Evolutionary conservation across 2,888 invertebrate genomes (phyloP).

Genomic region (Merodon equestris): DNA sequence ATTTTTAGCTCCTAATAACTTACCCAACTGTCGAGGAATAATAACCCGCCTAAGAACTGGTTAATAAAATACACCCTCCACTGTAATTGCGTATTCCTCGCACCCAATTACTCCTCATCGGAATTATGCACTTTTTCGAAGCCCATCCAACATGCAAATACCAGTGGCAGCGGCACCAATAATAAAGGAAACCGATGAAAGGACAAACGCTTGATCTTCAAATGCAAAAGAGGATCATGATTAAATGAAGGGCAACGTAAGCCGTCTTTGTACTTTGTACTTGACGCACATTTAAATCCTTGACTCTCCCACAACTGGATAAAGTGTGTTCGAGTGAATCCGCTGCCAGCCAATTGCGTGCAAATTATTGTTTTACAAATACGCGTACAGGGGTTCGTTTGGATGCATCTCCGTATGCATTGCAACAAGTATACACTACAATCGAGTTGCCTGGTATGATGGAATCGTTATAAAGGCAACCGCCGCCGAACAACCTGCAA

Average conservation of each 20-base stretch:
- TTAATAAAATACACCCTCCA: constrained; percentile 8
- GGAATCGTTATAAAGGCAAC: constrained; percentile 43
- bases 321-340: constrained; percentile 62
- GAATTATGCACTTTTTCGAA: constrained; percentile 45
- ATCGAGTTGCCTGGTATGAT: constrained; percentile 41
- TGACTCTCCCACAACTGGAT: constrained; percentile 56
- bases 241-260: constrained; percentile 68
- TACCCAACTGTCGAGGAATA: too few relatives aligned
- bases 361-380: constrained; percentile 44
- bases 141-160: too few relatives aligned
- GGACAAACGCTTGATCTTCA: constrained; percentile 66
- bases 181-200: constrained; percentile 65
- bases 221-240: constrained; percentile 63
- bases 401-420: constrained; percentile 26
- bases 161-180: not conserved
- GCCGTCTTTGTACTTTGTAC: constrained; percentile 67
- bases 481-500: constrained; percentile 1
- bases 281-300: constrained; percentile 66
- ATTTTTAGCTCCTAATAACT: too few relatives aligned
- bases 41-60: too few relatives aligned
- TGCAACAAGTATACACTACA: constrained; percentile 64
- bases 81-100: constrained; percentile 18
- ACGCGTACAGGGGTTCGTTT: constrained; percentile 15
- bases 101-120: not conserved
- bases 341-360: constrained; percentile 59